Evolutionary conservation across 2,113 vertebrate species (phyloP), one percentile per base, ranked within the genome.

Genomic region (Hyaena hyaena): DNA sequence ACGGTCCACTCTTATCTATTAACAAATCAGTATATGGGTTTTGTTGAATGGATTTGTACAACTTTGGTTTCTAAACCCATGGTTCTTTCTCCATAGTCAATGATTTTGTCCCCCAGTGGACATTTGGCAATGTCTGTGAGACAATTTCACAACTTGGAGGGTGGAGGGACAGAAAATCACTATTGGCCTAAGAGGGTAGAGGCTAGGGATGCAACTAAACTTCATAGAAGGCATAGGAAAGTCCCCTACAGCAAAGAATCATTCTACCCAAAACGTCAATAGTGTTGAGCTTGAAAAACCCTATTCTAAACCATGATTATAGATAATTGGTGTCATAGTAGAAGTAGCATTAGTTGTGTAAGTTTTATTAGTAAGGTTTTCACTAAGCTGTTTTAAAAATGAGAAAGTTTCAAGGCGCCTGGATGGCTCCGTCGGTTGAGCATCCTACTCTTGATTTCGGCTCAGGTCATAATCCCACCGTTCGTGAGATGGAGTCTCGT

Each of bases 321-420:
- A 74, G 65, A 58, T 84, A 58, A 88, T 9, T 50, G 61, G 33
- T 91, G 43, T 92, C 92, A 81, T 35, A 81, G 24, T 39, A 81
- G 79, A 82, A 85, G 61, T 71, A 82, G 61, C 10, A 88, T 33
- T 43, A 39, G n/a, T 65, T 85, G 7, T 77, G 65, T 93, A 35
- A 81, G 8, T 63, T 69, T 82, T 93, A 86, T 66, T 88, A 93
- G 50, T 77, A 89, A 69, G 81, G 8, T 91, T 95, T 95, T 90
- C 81, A 88, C 81, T 81, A 88, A 85, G 69, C 66, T 87, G 50
- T 28, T 68, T 68, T 96, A n/a, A 93, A 96, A 93, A 88, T 73
- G 28, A 94, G 84, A 10, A 91, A 35, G 17, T 66, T 95, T 93
- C 65, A 61, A 17, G 58, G 58, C 2, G 21, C 58, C 19, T 61